Evolutionary conservation across 2,113 vertebrate species (phyloP).

Genomic region (Phalacrocorax aristotelis): DNA sequence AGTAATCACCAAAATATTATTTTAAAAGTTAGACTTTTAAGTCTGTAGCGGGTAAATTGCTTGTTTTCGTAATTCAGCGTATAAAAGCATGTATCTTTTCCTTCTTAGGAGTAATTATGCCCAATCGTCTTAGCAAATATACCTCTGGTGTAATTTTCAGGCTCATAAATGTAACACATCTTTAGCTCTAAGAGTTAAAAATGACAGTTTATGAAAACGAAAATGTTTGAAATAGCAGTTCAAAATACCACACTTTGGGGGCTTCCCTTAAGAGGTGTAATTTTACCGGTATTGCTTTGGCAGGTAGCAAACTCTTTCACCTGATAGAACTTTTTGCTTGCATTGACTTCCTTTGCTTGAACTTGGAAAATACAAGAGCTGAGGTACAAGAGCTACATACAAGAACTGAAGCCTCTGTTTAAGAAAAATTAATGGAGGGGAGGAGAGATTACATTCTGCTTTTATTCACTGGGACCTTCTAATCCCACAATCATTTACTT

Average conservation of each 20-base stretch:
- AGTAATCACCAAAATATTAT: not conserved
- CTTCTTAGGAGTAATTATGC: not conserved
- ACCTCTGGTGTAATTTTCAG: not conserved
- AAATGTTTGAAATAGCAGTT: not conserved
- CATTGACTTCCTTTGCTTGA: not conserved
- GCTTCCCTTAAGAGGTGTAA: not conserved
- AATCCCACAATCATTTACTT: conserved; percentile 53
- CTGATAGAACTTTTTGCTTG: not conserved
- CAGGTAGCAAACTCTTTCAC: not conserved
- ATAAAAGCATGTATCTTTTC: not conserved
- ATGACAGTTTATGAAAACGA: not conserved
- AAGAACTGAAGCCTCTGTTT: not conserved
- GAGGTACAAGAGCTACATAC: not conserved
- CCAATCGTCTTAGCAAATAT: not conserved
- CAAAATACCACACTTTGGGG: not conserved
- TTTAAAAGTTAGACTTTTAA: not conserved
- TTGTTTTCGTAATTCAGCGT: not conserved
- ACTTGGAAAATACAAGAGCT: not conserved
- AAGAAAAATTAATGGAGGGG: not conserved
- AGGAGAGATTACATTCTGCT: not conserved
- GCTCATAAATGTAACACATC: not conserved
- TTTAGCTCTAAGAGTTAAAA: not conserved
- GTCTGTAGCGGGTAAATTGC: not conserved
- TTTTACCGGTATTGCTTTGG: not conserved
- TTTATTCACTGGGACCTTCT: conserved; percentile 43